These are phyloP conservation scores for Deroplatys truncata DNA, from an alignment of 2,888 invertebrate species.

Conservation along the genomic window DNA sequence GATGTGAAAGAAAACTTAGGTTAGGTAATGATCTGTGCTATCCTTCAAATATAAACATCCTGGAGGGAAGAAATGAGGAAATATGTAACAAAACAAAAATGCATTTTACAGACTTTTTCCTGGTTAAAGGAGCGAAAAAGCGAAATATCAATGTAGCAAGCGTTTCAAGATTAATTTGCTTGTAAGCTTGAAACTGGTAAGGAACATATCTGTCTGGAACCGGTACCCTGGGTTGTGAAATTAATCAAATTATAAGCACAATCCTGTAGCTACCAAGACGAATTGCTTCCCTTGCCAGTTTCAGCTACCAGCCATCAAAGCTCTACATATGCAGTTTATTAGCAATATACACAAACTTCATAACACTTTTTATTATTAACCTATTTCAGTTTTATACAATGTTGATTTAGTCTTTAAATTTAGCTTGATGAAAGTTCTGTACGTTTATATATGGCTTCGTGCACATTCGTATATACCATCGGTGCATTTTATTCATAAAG, in stretches of 20 bases:
- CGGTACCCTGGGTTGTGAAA: too few relatives aligned
- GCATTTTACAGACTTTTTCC: not conserved
- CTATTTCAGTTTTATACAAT: not conserved
- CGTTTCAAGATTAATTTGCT: not conserved
- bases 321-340: not conserved
- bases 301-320: not conserved
- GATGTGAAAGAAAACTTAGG: slow-evolving; percentile 29
- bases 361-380: not conserved
- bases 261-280: not conserved
- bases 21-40: slow-evolving; percentile 9
- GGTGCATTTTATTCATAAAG: too few relatives aligned
- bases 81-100: not conserved
- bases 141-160: not conserved
- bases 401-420: not conserved
- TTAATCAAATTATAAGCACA: not conserved
- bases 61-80: not conserved
- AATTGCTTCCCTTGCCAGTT: not conserved
- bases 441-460: not conserved
- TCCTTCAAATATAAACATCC: not conserved
- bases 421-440: not conserved
- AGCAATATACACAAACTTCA: not conserved
- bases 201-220: not conserved
- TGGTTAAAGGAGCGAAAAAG: not conserved
- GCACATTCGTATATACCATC: not conserved
- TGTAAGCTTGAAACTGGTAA: not conserved